Evolutionary conservation across 2,797 vertebrate species (phyloP).

Genomic region (Orestias chungarensis): DNA sequence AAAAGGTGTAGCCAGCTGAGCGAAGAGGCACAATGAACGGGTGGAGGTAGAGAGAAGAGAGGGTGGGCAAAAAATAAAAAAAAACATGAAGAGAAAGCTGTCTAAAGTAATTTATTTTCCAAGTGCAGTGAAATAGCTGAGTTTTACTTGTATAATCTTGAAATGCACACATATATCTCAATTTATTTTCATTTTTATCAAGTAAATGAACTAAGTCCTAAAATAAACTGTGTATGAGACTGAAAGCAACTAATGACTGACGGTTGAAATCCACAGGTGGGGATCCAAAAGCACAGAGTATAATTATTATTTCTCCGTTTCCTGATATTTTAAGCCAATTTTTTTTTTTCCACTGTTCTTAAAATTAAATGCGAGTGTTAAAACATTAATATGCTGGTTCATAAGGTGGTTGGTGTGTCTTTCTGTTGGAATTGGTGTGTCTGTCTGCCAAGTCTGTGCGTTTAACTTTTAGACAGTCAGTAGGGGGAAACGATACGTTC

Average conservation of each 20-base stretch:
- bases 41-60: slow-evolving; percentile 5
- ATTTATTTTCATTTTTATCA: slow-evolving; percentile 23
- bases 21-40: slow-evolving; percentile 17
- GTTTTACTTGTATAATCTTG: slow-evolving; percentile 8
- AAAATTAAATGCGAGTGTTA: slow-evolving; percentile 12
- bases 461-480: too few species aligned
- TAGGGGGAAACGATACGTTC: too few species aligned
- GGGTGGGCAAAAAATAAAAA: too few species aligned
- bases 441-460: too few species aligned
- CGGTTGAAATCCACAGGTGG: slow-evolving; percentile 12
- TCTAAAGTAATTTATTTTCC: slow-evolving; percentile 9
- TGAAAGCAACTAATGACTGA: slow-evolving; percentile 13
- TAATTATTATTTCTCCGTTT: slow-evolving; percentile 9
- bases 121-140: slow-evolving; percentile 6
- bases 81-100: slow-evolving; percentile 12
- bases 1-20: slow-evolving; percentile 52
- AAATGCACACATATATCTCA: slow-evolving; percentile 22
- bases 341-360: slow-evolving; percentile 14
- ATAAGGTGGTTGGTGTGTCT: too few species aligned
- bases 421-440: too few species aligned
- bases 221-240: slow-evolving; percentile 10
- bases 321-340: not conserved
- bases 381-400: slow-evolving; percentile 12
- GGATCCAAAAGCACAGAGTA: not conserved
- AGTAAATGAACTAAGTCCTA: slow-evolving; percentile 27